phyloP scores from a whole-genome alignment of 2,113 vertebrate genomes.

The Alaudala cheleensis region DNA sequence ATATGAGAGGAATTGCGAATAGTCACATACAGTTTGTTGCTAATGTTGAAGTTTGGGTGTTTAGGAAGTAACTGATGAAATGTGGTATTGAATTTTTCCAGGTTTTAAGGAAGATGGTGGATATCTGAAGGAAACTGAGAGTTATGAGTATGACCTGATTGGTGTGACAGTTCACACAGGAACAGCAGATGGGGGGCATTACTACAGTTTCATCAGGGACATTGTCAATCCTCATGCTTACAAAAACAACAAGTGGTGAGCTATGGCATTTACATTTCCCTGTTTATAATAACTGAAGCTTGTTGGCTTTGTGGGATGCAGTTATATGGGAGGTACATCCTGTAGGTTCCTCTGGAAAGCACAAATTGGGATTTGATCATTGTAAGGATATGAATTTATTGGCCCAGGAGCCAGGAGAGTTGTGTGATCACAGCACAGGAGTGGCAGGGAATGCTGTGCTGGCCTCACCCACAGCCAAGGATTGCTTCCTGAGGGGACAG shows the following conservation, averaged over 20 bases:
- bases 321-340: fast-evolving
- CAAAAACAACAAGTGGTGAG: conserved; percentile 98
- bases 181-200: conserved; percentile 96
- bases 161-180: conserved; percentile 98
- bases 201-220: conserved; percentile 98
- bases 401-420: not conserved
- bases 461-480: not conserved
- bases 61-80: not conserved
- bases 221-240: conserved; percentile 98
- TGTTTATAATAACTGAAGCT: not conserved
- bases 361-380: not conserved
- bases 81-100: conserved; percentile 63
- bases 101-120: conserved; percentile 89
- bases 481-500: not conserved
- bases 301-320: not conserved
- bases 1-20: not conserved
- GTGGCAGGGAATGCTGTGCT: not conserved
- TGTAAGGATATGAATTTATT: not conserved
- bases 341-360: not conserved
- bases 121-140: conserved; percentile 84
- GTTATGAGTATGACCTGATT: conserved; percentile 98
- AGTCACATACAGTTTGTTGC: not conserved
- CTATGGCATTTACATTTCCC: conserved; percentile 48
- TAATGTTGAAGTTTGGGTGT: not conserved
- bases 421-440: not conserved